Conservation (phyloP, 2,888 invertebrate genomes). For the Tetropium fuscum region DNA sequence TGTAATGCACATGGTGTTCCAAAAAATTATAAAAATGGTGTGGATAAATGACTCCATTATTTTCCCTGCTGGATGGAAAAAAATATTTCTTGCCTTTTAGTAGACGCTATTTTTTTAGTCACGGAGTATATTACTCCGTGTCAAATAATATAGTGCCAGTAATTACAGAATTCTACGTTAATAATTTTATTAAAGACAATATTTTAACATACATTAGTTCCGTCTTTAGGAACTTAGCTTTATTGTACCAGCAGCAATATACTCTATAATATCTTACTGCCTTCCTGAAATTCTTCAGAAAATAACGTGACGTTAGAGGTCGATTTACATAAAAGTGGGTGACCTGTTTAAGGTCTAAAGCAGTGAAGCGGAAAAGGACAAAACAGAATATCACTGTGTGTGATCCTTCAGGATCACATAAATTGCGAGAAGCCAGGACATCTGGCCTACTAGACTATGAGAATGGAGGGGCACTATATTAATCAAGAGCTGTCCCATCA, state of each 20-base stretch:
- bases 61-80: no score
- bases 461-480: constrained; percentile 21
- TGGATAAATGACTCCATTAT: no score
- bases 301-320: neutral
- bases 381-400: constrained; percentile 20
- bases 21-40: no score
- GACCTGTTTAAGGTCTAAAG: neutral
- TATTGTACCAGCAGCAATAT: no score
- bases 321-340: neutral
- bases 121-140: no score
- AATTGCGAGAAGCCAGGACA: constrained; percentile 24
- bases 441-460: constrained; percentile 20
- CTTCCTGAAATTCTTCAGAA: neutral
- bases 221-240: no score
- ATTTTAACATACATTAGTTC: no score
- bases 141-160: no score
- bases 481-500: constrained; percentile 21
- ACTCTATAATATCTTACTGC: no score
- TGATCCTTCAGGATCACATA: constrained; percentile 22
- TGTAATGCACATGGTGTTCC: no score
- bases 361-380: constrained; percentile 8
- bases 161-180: neutral
- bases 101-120: no score
- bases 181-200: neutral
- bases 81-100: no score